Conservation (phyloP, 2,888 invertebrate species). For the Toxonevra muliebris region DNA sequence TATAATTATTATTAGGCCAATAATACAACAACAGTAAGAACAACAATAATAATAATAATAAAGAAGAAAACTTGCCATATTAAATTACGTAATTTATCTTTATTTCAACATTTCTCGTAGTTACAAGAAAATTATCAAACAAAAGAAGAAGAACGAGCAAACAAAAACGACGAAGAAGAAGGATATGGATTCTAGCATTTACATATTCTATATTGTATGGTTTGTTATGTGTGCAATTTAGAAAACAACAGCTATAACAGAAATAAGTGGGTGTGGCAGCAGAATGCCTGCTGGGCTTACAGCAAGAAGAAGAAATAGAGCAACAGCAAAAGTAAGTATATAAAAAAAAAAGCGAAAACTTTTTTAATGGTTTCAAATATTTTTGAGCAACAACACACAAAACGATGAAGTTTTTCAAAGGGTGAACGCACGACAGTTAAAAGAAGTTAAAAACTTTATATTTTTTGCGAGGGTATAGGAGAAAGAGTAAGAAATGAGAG, state of each 20-base stretch:
- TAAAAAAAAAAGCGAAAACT: background rate
- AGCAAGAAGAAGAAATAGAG: background rate
- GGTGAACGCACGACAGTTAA: conserved; percentile 18
- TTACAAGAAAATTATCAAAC: conserved; percentile 35
- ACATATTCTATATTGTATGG: background rate
- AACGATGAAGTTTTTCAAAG: background rate
- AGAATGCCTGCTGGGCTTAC: background rate
- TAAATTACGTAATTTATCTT: conserved; percentile 45
- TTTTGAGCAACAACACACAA: no score
- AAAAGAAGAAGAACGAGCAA: background rate
- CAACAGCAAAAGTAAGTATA: background rate
- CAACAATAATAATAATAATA: conserved; percentile 22
- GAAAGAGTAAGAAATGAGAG: background rate
- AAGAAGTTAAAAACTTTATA: conserved; percentile 18
- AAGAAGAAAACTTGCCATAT: conserved; percentile 40
- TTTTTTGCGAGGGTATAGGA: background rate
- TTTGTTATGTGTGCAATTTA: background rate
- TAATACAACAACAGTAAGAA: conserved; percentile 30
- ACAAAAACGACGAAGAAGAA: background rate
- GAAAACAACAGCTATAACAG: background rate
- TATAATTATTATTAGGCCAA: conserved; percentile 43
- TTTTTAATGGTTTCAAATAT: background rate
- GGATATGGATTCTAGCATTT: background rate
- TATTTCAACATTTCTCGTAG: conserved; percentile 40
- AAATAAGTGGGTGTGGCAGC: background rate